Evolutionary conservation across 2,797 vertebrate genomes (phyloP), one percentile per base, ranked within the genome.

Genomic region (Cacajao melanocephalus): DNA sequence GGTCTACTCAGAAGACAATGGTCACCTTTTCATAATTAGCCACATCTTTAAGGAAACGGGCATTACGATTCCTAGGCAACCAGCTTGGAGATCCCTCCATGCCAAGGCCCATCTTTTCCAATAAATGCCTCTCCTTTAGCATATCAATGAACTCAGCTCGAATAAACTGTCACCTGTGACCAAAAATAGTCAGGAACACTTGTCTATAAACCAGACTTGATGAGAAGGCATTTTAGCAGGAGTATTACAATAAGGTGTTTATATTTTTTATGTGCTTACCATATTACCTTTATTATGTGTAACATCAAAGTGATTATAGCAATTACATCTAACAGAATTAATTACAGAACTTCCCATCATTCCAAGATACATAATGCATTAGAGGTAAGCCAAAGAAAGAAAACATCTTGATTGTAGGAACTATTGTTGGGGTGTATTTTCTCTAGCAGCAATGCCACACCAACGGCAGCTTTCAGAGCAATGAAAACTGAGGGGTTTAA

Each of bases 281-380:
- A 95, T 98, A 98, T 98, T 99, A 99, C 98, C 98, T 98, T 99
- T 99, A 99, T 99, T 98, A 98, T 98, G 98, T 99, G 98, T 98
- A 99, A 98, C 98, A 99, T 98, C 98, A 98, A 99, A 99, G 98
- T 98, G 98, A 99, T 99, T 99, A 99, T 98, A 98, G 98, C 98
- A 99, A 99, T 99, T 99, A 99, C 98, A 98, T 98, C 98, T 98
- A 98, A 98, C 98, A 98, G 98, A 99, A 99, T 99, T 99, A 99
- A 99, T 99, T 99, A 99, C 84, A 98, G 98, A 99, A 99, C 98
- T 98, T 98, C 98, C 98, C 98, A 98, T 99, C 98, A 98, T 98
- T 97, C 97, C 96, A 88, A 97, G 98, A 98, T 98, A 98, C 98
- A 98, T 99, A 99, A 98, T 98, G 98, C 98, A 98, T 98, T 98